Evolutionary conservation across 1,140 invertebrate species (phyloP).

Genomic region (Trachymyrmex cornetzi): DNA sequence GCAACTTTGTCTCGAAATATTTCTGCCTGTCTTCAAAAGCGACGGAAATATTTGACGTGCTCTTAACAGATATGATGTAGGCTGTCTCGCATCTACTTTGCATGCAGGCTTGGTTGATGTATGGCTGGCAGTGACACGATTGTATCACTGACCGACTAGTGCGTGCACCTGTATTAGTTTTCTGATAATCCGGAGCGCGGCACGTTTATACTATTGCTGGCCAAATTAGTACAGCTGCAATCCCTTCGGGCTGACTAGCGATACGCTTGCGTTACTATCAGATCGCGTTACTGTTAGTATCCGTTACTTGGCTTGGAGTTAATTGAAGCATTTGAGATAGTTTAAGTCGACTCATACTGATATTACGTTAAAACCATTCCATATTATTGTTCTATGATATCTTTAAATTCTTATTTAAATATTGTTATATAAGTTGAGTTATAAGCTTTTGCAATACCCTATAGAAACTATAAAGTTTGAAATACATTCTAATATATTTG

Average conservation of each 20-base stretch:
- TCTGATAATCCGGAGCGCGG: not conserved
- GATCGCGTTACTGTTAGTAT: conserved; percentile 18
- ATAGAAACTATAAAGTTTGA: not conserved
- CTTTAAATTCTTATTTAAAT: conserved; percentile 9
- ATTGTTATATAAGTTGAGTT: conserved; percentile 11
- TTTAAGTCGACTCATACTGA: not conserved
- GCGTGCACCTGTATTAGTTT: not conserved
- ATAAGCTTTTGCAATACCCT: not conserved
- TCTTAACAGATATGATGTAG: not conserved
- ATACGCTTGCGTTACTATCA: not conserved
- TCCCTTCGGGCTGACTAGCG: conserved; percentile 2
- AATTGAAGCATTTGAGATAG: not conserved
- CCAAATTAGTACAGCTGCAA: not conserved
- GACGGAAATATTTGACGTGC: conserved; percentile 12
- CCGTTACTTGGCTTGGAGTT: conserved; percentile 23
- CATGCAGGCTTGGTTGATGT: not conserved
- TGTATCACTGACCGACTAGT: not conserved
- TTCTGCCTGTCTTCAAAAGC: not conserved
- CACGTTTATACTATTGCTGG: not conserved
- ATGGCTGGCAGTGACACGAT: not conserved
- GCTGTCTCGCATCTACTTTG: too few relatives aligned
- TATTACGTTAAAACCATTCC: not conserved
- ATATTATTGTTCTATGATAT: not conserved
- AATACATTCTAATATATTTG: not conserved
- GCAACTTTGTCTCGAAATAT: not conserved